Conservation (phyloP, 2,888 invertebrate species). For the Eucriotettix oculatus region DNA sequence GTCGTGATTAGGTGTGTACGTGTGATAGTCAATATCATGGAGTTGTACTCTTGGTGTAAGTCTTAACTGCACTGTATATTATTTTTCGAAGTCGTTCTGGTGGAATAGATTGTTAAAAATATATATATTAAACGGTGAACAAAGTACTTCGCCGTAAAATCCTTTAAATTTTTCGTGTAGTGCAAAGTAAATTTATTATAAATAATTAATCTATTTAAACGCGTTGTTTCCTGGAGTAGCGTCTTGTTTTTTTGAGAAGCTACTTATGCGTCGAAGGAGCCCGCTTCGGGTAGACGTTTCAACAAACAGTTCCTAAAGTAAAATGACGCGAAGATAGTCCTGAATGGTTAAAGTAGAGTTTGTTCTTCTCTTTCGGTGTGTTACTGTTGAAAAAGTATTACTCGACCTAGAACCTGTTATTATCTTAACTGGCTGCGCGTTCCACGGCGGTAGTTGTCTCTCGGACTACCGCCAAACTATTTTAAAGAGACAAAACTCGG, state of each 20-base stretch:
- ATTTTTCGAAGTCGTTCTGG: neutral
- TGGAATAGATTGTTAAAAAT: neutral
- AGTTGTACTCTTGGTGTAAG: too few relatives aligned
- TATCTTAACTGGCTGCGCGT: too few relatives aligned
- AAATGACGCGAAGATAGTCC: neutral
- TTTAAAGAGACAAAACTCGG: too few relatives aligned
- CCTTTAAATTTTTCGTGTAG: too few relatives aligned
- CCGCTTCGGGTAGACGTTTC: neutral
- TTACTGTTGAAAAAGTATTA: neutral
- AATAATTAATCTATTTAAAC: neutral
- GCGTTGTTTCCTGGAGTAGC: constrained; percentile 7
- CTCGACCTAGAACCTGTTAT: too few relatives aligned
- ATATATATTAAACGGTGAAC: too few relatives aligned
- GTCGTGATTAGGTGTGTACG: too few relatives aligned
- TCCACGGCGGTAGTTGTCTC: too few relatives aligned
- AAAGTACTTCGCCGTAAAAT: too few relatives aligned
- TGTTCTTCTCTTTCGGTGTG: neutral
- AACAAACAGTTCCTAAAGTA: neutral
- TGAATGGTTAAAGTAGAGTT: neutral
- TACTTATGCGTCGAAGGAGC: neutral
- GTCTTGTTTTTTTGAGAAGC: constrained; percentile 4
- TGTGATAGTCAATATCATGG: too few relatives aligned
- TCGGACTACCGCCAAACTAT: too few relatives aligned
- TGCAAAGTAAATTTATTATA: neutral
- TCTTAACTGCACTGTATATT: neutral